phyloP scores from a whole-genome alignment of 2,113 vertebrate genomes.

The Solea senegalensis region DNA sequence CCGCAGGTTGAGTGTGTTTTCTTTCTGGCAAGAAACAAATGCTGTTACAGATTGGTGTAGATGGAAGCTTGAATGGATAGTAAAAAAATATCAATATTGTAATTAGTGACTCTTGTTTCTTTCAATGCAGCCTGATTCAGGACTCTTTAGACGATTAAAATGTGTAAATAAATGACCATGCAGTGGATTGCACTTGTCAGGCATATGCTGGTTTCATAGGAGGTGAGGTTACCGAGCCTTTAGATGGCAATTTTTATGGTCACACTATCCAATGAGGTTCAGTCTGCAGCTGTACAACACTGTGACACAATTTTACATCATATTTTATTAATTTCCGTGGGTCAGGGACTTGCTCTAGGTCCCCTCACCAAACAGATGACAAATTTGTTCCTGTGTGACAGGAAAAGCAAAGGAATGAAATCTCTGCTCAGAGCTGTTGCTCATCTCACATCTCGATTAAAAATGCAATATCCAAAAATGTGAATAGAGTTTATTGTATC shows the following conservation, averaged over 20 bases:
- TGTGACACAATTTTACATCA: not conserved
- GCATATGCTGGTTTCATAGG: not conserved
- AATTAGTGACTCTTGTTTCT: not conserved
- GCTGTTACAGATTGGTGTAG: not conserved
- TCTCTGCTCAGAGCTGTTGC: no score
- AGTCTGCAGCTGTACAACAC: not conserved
- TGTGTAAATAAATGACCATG: no score
- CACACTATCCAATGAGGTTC: not conserved
- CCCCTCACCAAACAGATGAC: not conserved
- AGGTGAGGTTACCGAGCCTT: conserved; percentile 13
- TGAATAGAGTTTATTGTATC: no score
- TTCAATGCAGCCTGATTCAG: not conserved
- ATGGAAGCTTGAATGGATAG: not conserved
- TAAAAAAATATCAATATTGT: not conserved
- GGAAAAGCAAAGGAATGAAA: no score
- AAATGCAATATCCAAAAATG: no score
- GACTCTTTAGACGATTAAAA: no score
- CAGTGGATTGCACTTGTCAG: no score
- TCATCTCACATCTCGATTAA: no score
- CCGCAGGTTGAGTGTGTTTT: not conserved
- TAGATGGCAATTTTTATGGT: not conserved
- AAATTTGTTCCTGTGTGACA: no score
- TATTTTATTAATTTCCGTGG: not conserved
- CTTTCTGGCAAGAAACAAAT: not conserved
- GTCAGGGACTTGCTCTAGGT: not conserved